Percentiles rank a stretch among this genome's conserved stretches.
These are phyloP conservation scores for Pteronura brasiliensis DNA, from an alignment of 2,113 vertebrate species.

Conservation along the genomic window DNA sequence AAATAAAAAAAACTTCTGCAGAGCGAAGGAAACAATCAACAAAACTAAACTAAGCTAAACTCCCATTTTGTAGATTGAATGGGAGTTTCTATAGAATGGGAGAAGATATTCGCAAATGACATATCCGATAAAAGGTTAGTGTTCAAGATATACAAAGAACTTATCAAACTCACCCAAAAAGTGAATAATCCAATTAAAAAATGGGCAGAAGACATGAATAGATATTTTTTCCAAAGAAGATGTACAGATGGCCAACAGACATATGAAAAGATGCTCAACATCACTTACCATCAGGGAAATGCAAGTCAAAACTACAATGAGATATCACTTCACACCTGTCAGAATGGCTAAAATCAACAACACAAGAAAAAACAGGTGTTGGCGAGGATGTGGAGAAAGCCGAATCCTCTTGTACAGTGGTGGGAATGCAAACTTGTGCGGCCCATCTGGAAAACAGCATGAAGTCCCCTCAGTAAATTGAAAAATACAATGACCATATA, in stretches of 20 bases:
- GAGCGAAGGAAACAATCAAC: neutral
- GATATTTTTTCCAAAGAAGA: neutral
- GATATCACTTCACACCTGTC: neutral
- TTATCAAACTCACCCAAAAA: neutral
- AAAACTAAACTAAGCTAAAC: neutral
- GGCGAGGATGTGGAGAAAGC: neutral
- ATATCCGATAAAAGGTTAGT: neutral
- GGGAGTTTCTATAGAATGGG: neutral
- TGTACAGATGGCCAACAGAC: neutral
- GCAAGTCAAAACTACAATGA: neutral
- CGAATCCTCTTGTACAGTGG: neutral
- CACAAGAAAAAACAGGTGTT: neutral
- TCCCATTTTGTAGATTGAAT: too few relatives aligned
- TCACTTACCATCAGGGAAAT: neutral
- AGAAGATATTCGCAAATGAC: neutral
- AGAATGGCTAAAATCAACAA: neutral
- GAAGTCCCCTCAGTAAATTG: neutral
- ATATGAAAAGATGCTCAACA: neutral
- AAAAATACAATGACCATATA: neutral
- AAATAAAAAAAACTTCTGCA: neutral
- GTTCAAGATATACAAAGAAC: neutral
- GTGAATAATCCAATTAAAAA: neutral
- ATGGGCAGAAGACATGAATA: neutral
- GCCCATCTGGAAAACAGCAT: neutral
- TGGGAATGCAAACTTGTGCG: neutral